A percentile compares a stretch with the other conserved stretches of the same genome.
Conservation (phyloP, 2,888 invertebrate genomes). For the Rotaria socialis region DNA sequence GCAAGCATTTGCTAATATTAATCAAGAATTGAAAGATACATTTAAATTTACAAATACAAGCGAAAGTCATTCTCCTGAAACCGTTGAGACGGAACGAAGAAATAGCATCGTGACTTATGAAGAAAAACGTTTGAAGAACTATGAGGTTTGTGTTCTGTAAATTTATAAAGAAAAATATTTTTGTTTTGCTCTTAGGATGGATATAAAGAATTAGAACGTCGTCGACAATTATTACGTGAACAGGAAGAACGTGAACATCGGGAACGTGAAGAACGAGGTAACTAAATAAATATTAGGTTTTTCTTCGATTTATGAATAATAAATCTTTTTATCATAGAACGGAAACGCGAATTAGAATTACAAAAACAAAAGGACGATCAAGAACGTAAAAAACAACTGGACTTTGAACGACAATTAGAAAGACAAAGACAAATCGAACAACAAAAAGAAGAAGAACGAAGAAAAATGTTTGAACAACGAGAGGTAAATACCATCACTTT, state of each 20-base stretch:
- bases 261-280: conserved; percentile 81
- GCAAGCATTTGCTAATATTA: not conserved
- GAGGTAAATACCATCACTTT: conserved; percentile 53
- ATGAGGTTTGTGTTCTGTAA: conserved; percentile 73
- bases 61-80: not conserved
- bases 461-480: conserved; percentile 72
- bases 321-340: not conserved
- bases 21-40: not conserved
- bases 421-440: conserved; percentile 56
- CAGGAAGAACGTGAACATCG: conserved; percentile 86
- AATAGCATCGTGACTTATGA: conserved; percentile 69
- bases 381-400: conserved; percentile 84
- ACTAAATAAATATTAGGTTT: conserved; percentile 31
- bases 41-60: not conserved
- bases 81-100: not conserved
- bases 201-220: conserved; percentile 50
- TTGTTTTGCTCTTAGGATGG: conserved; percentile 47
- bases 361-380: conserved; percentile 70
- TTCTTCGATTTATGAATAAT: not conserved
- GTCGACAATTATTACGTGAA: conserved; percentile 63
- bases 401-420: conserved; percentile 75
- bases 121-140: conserved; percentile 91
- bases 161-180: not conserved
- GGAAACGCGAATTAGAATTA: conserved; percentile 51
- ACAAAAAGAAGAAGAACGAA: conserved; percentile 70